Base-by-base conservation (phyloP, 1,140 invertebrate genomes). In the Diuraphis noxia region DNA sequence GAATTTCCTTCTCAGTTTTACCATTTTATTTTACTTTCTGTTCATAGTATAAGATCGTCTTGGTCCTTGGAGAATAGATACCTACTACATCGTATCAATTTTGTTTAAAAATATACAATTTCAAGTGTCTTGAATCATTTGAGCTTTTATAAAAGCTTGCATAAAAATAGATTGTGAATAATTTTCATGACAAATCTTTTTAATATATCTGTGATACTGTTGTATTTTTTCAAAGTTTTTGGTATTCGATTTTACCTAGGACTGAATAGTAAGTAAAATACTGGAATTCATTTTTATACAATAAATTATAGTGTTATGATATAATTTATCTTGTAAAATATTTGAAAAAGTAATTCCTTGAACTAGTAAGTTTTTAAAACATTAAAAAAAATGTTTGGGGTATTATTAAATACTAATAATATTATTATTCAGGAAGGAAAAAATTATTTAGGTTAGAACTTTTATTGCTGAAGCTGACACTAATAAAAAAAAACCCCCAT, bases 11-110 rank as follows among this genome's bases (percentile, higher is more conserved):
- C 43, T 86, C 17, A 7, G 17, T 84, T 43, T 84, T 43, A 43
- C 25, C 84, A 49, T 49, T 86, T 86, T 86, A 86, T 52, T 87
- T 56, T 36, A 87, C 85, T 87, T 87, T 87, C 49, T 86, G 84
- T 49, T 85, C 82, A 46, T 63, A n/a, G 56, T 63, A n/a, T n/a
- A 63, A 63, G 30, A 63, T 63, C 56, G 30, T n/a, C 30, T 63
- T 49, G 46, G 46, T 43, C 43, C 43, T 43, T 56, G 25, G 25
- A 56, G 1, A 63, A n/a, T n/a, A 30, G 3, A 63, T 4, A 63
- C n/a, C n/a, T 63, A 63, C 30, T 63, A n/a, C 30, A 17, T 17
- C 10, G 56, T n/a, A n/a, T 72, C 6, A 8, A 17, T 72, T 63
- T n/a, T 63, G 30, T 63, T 5, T 63, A n/a, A 63, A 3, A 17